Base-by-base conservation (phyloP, 2,113 vertebrate species). In the Chloroceryle aenea region DNA sequence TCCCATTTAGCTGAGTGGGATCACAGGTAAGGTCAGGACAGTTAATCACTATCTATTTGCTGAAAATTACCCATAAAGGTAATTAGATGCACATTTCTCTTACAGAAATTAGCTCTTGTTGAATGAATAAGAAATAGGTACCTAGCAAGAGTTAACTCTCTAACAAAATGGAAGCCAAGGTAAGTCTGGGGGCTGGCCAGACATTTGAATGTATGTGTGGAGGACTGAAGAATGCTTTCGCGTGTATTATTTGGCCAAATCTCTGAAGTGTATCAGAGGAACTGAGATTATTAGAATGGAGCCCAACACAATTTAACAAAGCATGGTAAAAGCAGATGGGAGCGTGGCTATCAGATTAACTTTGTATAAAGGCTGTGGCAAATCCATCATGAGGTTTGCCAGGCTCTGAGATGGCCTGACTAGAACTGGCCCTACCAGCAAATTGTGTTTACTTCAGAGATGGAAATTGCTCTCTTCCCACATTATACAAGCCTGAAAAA, bases 301-400 rank as follows among this genome's bases (percentile, higher is more conserved):
- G 36, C 34, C 32, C 58, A 87, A 62, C 32, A 85, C 40, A 85
- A 81, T 78, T 95, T 90, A 95, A 90, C 52, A 82, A 87, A 82
- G 84, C 95, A 76, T 76, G 56, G 53, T 77, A 73, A 93, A 92
- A 79, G 73, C 80, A 69, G 73, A 87, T 69, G 67, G 66, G 55
- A 96, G 71, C 4, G 0, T 91, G 74, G 62, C 79, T 89, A 76
- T 93, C 89, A 83, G 71, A 96, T 96, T 96, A 89, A 85, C 62
- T 84, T 84, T 62, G 32, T 76, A 42, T 87, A 85, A 95, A 89
- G n/a, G n/a, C 80, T 89, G 87, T 95, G 71, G 81, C 71, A 91
- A 96, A 95, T 96, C 76, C 91, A 94, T 94, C 89, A 91, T 27
- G 62, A 94, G 14, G 38, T 79, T 96, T 92, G 87, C 53, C 82